phyloP scores from a whole-genome alignment of 2,888 invertebrate genomes.

The Athalia cordata region DNA sequence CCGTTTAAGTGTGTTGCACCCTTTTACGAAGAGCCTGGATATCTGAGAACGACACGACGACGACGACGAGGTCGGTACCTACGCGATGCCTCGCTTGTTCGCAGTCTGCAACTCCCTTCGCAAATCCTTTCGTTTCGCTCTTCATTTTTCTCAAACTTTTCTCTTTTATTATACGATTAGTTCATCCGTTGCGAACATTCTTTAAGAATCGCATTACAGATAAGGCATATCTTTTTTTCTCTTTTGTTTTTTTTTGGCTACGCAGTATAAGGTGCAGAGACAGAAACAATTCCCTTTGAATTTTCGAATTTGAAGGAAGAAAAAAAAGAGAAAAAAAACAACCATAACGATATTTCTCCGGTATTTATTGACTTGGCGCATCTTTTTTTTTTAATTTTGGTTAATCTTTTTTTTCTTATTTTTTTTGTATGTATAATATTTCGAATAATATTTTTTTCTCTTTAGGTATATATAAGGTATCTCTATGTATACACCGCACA shows the following conservation, averaged over 20 bases:
- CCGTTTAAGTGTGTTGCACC: slow-evolving; percentile 31
- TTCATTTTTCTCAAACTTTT: too few species aligned
- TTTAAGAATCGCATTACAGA: too few species aligned
- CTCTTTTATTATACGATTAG: not conserved
- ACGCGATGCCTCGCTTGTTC: not conserved
- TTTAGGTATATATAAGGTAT: slow-evolving; percentile 5
- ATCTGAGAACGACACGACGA: slow-evolving; percentile 17
- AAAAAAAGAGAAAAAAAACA: too few species aligned
- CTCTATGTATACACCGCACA: slow-evolving; percentile 51
- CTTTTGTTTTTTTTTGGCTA: too few species aligned
- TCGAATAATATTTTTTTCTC: not conserved
- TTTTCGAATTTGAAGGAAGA: too few species aligned
- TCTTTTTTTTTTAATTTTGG: too few species aligned
- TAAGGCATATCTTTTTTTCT: too few species aligned
- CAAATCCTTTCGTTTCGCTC: slow-evolving; percentile 26
- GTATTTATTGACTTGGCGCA: too few species aligned
- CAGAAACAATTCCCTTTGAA: too few species aligned
- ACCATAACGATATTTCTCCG: too few species aligned
- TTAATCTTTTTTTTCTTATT: too few species aligned
- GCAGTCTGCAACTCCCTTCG: not conserved
- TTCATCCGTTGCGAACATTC: not conserved
- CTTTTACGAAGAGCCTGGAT: slow-evolving; percentile 12
- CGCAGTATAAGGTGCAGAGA: too few species aligned
- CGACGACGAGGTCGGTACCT: not conserved
- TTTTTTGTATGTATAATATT: not conserved